Evolutionary conservation across 1,140 invertebrate species (phyloP).

Genomic region (Ditylenchus dipsaci): DNA sequence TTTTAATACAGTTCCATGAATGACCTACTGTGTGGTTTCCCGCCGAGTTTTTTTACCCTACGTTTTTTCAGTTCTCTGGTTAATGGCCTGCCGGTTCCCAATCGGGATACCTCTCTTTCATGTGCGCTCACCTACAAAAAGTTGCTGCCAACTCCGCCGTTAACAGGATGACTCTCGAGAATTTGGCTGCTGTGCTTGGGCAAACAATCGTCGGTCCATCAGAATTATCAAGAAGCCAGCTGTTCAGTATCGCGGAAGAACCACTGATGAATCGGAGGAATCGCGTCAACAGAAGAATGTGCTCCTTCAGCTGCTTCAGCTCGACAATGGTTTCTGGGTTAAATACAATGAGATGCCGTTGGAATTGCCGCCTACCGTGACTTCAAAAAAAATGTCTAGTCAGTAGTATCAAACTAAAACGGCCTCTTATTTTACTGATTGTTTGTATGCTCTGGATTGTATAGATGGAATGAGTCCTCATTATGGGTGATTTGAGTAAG

Average conservation of each 20-base stretch:
- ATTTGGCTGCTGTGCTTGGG: neutral
- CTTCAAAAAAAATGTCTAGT: too few relatives aligned
- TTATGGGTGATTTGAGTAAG: too few relatives aligned
- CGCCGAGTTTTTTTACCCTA: too few relatives aligned
- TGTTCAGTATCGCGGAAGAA: neutral
- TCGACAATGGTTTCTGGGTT: neutral
- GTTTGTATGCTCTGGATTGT: too few relatives aligned
- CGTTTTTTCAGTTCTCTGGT: conserved; percentile 59
- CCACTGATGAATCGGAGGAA: neutral
- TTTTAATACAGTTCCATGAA: too few relatives aligned
- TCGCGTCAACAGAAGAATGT: neutral
- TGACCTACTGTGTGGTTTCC: too few relatives aligned
- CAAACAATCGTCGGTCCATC: neutral
- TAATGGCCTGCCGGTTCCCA: conserved; percentile 72
- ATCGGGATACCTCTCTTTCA: conserved; percentile 80
- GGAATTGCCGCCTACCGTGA: too few relatives aligned
- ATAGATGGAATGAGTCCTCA: too few relatives aligned
- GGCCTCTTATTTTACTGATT: too few relatives aligned
- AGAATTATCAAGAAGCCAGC: neutral
- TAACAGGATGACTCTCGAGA: conserved; percentile 22
- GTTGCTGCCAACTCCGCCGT: conserved; percentile 17
- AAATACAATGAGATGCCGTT: too few relatives aligned
- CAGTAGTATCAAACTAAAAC: too few relatives aligned
- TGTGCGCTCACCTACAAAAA: conserved; percentile 75
- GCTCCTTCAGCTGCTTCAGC: neutral